These are phyloP conservation scores for Uropsilus gracilis DNA, from an alignment of 2,113 vertebrate species.

Conservation along the genomic window DNA sequence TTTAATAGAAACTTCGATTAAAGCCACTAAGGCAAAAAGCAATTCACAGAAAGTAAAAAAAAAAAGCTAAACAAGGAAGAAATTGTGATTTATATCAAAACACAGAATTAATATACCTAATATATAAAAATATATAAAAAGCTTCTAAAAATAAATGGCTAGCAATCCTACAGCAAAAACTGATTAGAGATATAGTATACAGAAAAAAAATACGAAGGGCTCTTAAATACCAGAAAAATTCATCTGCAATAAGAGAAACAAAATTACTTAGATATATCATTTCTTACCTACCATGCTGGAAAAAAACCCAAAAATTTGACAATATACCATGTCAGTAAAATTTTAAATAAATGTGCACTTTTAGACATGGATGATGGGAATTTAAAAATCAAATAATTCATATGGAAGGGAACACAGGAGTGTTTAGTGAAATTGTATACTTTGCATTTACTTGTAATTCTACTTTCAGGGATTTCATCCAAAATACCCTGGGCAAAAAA, in stretches of 20 bases:
- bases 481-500: background rate
- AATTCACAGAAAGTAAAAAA: background rate
- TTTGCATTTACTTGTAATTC: background rate
- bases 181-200: background rate
- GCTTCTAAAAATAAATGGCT: slow-evolving; percentile 12
- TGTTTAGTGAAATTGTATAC: background rate
- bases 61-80: background rate
- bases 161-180: slow-evolving; percentile 28
- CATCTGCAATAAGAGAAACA: background rate
- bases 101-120: background rate
- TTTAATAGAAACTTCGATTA: background rate
- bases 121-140: background rate
- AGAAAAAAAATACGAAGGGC: slow-evolving; percentile 5
- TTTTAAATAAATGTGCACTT: slow-evolving; percentile 7
- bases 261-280: background rate
- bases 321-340: background rate
- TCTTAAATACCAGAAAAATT: background rate
- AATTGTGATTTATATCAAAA: background rate
- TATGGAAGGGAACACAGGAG: background rate
- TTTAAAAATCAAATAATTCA: background rate
- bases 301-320: background rate
- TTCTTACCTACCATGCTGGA: background rate
- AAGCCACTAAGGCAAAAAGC: background rate
- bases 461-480: background rate
- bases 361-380: background rate